These are phyloP conservation scores for Calcarius lapponicus DNA, from an alignment of 2,797 vertebrate genomes.

Conservation along the genomic window DNA sequence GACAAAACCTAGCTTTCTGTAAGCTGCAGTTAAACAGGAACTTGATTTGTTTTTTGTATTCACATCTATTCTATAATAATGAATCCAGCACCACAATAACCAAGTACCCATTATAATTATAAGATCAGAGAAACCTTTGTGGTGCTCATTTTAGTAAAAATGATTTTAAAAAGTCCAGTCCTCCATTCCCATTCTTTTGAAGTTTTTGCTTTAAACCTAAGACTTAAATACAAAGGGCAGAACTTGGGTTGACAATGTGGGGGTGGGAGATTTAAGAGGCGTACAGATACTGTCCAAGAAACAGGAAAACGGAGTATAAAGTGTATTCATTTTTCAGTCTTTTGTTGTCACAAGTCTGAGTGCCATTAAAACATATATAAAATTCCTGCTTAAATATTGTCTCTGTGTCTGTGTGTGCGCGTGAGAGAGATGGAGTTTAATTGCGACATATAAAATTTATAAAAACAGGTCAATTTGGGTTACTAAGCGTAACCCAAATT, in stretches of 20 bases:
- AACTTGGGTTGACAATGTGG: not conserved
- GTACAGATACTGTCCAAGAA: not conserved
- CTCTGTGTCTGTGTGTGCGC: accelerated
- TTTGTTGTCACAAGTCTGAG: not conserved
- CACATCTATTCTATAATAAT: constrained; percentile 63
- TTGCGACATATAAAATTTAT: not conserved
- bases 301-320: not conserved
- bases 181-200: constrained; percentile 60
- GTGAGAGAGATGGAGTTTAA: not conserved
- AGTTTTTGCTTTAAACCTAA: constrained; percentile 56
- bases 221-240: constrained; percentile 51
- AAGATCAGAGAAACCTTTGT: constrained; percentile 71
- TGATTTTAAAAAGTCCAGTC: not conserved
- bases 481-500: not conserved
- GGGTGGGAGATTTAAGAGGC: not conserved
- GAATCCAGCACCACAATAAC: constrained; percentile 38
- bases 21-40: constrained; percentile 67
- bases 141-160: constrained; percentile 64
- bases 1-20: constrained; percentile 57
- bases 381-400: not conserved
- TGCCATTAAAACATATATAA: not conserved
- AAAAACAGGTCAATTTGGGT: not conserved
- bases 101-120: constrained; percentile 38
- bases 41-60: constrained; percentile 58
- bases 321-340: not conserved